Base-by-base conservation (phyloP, 2,888 invertebrate species). In the Drosophila mimica region DNA sequence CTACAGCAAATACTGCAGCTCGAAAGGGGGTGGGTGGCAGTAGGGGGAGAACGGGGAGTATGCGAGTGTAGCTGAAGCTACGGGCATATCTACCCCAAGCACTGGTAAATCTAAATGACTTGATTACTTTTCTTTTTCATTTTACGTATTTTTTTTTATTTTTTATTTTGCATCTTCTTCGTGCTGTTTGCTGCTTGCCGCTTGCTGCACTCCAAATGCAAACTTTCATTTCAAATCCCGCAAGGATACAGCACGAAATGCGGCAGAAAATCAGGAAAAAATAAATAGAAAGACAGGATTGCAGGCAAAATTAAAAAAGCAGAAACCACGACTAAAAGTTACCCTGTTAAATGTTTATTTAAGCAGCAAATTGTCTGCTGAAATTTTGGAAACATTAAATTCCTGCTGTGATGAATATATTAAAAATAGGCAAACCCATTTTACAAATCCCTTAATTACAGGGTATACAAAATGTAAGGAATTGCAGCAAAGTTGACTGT, bases 51-150 rank as follows among this genome's bases (percentile, higher is more conserved):
- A 4, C 38, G 0, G 25, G 17, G 9, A 1, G 40, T 7, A n/a
- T 46, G 43, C 43, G 11, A 46, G 46, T 13, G 20, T 30, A 40
- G 63, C 34, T 36, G 59, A n/a, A 11, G 48, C 33, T 60, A 62
- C 62, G 76, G 77, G 62, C 82, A 74, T 86, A 91, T 86, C 91
- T 86, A 86, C 88, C 88, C 86, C 90, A 80, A 88, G 91, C 88
- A 52, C 51, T 75, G 83, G 46, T 73, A 84, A 91, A 91, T 91
- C 86, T 91, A 91, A 87, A 91, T 91, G 91, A 91, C 86, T 86
- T 87, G 84, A 87, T 87, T 87, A 84, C 85, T 87, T 72, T 81
- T 86, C 74, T 82, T 71, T 56, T 38, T 56, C 38, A 31, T 46
- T 30, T 72, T 73, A 69, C 88, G 82, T 60, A 77, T 77, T 81